Evolutionary conservation across 2,888 invertebrate species (phyloP).

Genomic region (Folsomia manolachei): DNA sequence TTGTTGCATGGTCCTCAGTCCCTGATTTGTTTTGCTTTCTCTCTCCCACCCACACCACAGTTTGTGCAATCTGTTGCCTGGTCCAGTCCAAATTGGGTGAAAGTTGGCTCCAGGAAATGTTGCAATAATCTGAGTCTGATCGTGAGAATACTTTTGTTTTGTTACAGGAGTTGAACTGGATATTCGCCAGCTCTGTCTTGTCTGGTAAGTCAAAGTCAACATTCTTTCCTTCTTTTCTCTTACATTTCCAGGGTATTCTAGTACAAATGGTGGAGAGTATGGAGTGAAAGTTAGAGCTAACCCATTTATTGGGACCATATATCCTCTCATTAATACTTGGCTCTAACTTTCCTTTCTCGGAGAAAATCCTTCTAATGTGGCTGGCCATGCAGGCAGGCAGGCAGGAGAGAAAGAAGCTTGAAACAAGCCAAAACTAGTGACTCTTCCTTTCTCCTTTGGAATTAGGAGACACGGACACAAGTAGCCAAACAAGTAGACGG

Average conservation of each 20-base stretch:
- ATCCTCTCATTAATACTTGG: not conserved
- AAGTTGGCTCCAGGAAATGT: not conserved
- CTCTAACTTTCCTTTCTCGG: not conserved
- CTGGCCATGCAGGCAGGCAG: too few species aligned
- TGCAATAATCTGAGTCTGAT: not conserved
- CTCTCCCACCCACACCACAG: not conserved
- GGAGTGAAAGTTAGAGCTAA: too few species aligned
- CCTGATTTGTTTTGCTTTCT: not conserved
- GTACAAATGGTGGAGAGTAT: conserved; percentile 1
- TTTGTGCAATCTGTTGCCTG: conserved; percentile 18
- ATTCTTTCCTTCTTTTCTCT: not conserved
- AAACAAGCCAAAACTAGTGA: too few species aligned
- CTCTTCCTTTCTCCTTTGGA: too few species aligned
- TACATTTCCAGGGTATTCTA: not conserved
- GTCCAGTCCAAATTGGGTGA: not conserved
- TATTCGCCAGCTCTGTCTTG: conserved; percentile 50
- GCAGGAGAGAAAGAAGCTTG: too few species aligned
- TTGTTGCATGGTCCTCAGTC: too few species aligned
- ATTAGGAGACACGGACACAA: too few species aligned
- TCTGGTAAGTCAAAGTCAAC: conserved; percentile 39
- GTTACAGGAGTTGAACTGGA: conserved; percentile 48
- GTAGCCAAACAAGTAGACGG: too few species aligned
- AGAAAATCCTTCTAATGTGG: not conserved
- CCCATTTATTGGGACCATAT: not conserved
- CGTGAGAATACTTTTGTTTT: conserved; percentile 13